Evolutionary conservation across 2,113 vertebrate genomes (phyloP).

Genomic region (Dunckerocampus dactyliophorus): DNA sequence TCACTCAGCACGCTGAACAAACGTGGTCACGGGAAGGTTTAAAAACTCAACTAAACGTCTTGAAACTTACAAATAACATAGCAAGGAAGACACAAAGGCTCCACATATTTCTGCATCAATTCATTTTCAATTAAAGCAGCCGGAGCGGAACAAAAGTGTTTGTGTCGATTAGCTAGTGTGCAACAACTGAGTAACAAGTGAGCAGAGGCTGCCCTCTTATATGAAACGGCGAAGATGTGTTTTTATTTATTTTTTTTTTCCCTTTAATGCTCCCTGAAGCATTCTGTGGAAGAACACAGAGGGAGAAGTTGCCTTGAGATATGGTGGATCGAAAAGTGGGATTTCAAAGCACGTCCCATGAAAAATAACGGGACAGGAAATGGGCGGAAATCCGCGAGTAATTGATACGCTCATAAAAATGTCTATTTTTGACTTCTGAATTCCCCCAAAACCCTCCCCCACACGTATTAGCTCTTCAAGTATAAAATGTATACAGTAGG

Average conservation of each 20-base stretch:
- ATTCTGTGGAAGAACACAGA: slow-evolving; percentile 52
- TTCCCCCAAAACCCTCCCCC: no score
- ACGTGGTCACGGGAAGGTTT: slow-evolving; percentile 49
- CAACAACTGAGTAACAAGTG: slow-evolving; percentile 81
- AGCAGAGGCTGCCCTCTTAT: slow-evolving; percentile 82
- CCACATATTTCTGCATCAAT: slow-evolving; percentile 84
- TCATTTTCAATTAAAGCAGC: slow-evolving; percentile 91
- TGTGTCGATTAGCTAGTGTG: slow-evolving; percentile 87
- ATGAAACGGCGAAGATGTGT: slow-evolving; percentile 54
- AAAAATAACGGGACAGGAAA: background rate
- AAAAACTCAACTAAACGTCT: slow-evolving; percentile 59
- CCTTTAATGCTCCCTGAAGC: slow-evolving; percentile 37
- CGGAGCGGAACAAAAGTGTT: slow-evolving; percentile 87
- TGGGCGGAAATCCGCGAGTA: no score
- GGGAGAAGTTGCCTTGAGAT: slow-evolving; percentile 61
- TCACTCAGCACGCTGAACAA: slow-evolving; percentile 60
- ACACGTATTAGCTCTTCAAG: no score
- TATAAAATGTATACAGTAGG: no score
- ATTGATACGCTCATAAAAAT: no score
- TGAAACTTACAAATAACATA: slow-evolving; percentile 71
- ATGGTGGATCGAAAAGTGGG: background rate
- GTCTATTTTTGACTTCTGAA: background rate
- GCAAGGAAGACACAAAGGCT: slow-evolving; percentile 60
- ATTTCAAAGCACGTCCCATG: background rate
- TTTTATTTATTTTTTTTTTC: slow-evolving; percentile 50